Conservation (phyloP, 1,140 invertebrate genomes). For the Aphelenchoides besseyi region DNA sequence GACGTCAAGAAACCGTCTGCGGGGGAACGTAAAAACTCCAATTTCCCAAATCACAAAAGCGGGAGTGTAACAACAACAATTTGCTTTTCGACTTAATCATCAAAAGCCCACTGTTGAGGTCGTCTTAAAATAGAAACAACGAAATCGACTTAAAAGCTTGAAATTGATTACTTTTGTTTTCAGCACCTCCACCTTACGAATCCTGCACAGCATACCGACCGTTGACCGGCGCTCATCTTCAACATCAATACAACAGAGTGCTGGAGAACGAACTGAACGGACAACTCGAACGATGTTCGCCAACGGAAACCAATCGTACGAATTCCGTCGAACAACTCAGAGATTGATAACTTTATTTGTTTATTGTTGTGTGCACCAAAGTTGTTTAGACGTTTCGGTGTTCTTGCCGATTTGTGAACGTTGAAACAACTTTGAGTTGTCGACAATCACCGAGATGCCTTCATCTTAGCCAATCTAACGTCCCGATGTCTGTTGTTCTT, state of each 20-base stretch:
- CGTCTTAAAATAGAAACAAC: too few relatives aligned
- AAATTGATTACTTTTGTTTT: background rate
- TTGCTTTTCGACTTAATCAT: too few relatives aligned
- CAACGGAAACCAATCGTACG: background rate
- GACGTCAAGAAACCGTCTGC: too few relatives aligned
- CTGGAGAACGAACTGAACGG: slow-evolving; percentile 2
- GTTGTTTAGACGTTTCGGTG: too few relatives aligned
- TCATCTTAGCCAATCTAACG: too few relatives aligned
- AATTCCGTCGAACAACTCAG: background rate
- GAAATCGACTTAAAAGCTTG: too few relatives aligned
- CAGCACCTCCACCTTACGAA: slow-evolving; percentile 13
- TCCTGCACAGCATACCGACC: background rate
- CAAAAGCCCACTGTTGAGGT: too few relatives aligned
- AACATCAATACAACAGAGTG: slow-evolving; percentile 11
- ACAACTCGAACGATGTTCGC: background rate
- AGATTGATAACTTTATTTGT: too few relatives aligned
- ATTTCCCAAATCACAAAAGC: too few relatives aligned
- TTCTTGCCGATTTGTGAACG: too few relatives aligned
- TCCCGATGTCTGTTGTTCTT: background rate
- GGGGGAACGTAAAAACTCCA: too few relatives aligned
- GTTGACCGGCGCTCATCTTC: background rate
- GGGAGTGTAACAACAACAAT: too few relatives aligned
- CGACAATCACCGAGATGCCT: background rate
- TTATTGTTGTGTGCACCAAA: background rate
- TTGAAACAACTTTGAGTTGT: background rate